phyloP scores from a whole-genome alignment of 2,113 vertebrate genomes.

The Meriones unguiculatus region DNA sequence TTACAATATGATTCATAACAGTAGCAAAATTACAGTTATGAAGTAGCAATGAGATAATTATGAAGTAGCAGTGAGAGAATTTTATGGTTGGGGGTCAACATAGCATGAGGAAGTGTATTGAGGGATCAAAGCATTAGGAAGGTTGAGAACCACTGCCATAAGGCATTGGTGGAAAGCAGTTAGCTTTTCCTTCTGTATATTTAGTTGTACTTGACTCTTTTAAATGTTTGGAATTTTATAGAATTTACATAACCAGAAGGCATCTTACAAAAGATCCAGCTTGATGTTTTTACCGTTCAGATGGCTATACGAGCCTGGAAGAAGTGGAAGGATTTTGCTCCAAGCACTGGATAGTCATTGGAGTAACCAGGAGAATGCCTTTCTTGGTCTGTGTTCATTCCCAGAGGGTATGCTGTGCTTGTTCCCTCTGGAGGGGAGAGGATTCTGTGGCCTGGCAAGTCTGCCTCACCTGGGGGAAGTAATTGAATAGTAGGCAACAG shows the following conservation, averaged over 20 bases:
- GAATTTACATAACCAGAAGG: not conserved
- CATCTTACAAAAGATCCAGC: not conserved
- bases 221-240: not conserved
- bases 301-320: not conserved
- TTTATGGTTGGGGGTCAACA: not conserved
- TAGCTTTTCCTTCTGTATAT: not conserved
- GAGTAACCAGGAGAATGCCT: not conserved
- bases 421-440: not conserved
- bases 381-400: not conserved
- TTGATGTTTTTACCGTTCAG: not conserved
- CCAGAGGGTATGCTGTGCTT: not conserved
- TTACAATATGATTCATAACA: not conserved
- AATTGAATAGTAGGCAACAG: too few species aligned
- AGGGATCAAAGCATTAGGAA: not conserved
- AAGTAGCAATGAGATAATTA: not conserved
- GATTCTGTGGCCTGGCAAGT: not conserved
- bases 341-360: not conserved
- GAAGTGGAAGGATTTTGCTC: constrained; percentile 3
- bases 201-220: not conserved
- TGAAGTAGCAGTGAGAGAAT: not conserved
- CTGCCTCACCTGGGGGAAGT: too few species aligned
- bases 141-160: not conserved
- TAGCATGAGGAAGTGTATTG: not conserved
- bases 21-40: not conserved
- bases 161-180: not conserved